Evolutionary conservation across 2,888 invertebrate species (phyloP), one percentile per base, ranked within the genome.

Genomic region (Epiblema foenella): DNA sequence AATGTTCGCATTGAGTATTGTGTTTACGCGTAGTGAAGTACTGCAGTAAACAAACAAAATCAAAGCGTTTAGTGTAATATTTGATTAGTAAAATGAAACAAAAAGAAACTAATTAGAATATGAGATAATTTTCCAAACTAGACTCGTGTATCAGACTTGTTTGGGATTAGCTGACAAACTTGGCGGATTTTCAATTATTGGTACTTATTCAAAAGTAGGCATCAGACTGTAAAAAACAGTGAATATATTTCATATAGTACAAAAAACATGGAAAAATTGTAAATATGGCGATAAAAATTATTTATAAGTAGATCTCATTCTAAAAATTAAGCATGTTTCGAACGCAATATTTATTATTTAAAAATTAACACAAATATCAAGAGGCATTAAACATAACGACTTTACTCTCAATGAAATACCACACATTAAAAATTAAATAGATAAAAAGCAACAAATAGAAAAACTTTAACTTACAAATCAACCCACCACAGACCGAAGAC

Each of bases 401-500:
- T 29, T 7, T 7, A 29, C 56, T 56, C n/a, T 42, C 4, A 37
- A 20, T 12, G 11, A 54, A 58, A 24, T n/a, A n/a, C n/a, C n/a
- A n/a, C n/a, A n/a, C n/a, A n/a, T n/a, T n/a, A 49, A 11, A 24
- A 24, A 24, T 3, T 24, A 24, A 4, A 4, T 24, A 24, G 24
- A 4, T 24, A 57, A 39, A 17, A 68, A 68, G 24, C n/a, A 52
- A 69, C 33, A 42, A 59, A 58, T 49, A 37, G 39, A 52, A 68
- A 68, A 9, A 24, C n/a, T 39, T 11, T 57, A 17, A 51, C 39
- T 20, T 7, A 71, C 62, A 67, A 67, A 71, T 71, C 56, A 71
- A 71, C 56, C 39, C 62, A 49, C 67, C 66, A 49, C 59, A 62
- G 67, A 54, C 56, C 56, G 77, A 80, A 79, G 76, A 78, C 76